Base-by-base conservation (phyloP, 2,888 invertebrate species). In the Fissipunctia ypsillon region DNA sequence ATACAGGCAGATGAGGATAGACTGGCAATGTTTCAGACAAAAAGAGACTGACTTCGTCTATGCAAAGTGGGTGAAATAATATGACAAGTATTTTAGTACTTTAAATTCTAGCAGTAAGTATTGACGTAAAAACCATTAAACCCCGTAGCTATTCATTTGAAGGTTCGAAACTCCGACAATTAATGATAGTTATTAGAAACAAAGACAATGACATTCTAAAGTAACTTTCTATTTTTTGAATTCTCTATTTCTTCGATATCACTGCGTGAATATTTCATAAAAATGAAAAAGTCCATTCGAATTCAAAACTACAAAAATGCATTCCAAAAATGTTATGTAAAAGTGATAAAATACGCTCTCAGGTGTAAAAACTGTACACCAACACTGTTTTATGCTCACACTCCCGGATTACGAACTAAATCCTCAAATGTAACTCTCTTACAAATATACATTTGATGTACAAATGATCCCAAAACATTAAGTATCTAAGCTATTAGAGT, bases 401-500 rank as follows among this genome's bases (percentile, higher is more conserved):
- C 57, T 31, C 43, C 50, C 35, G 60, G 63, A 80, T 84, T 76
- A 65, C 25, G 48, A 61, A 69, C 56, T 59, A 68, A 69, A 75
- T 71, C 67, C 76, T 19, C 56, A 48, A 45, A 41, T 41, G 66
- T 59, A 80, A 71, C 22, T 38, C 68, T 45, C 69, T 50, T 28
- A 69, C 69, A 84, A 69, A 81, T 59, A 71, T 31, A 63, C 57
- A 67, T 83, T 66, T 70, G 63, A 71, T 67, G 68, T 67, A 69
- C 71, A 78, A 63, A 73, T 73, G 81, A 83, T 63, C 71, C 70
- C 60, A 73, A 60, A 85, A 87, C 85, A 85, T 87, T 81, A 84
- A 80, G 88, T 83, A 83, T 84, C 83, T 78, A 83, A 85, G 79
- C 85, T 77, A 81, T 87, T 88, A 81, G 76, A 85, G 73, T 84